A percentile compares a stretch with the other conserved stretches of the same genome.
phyloP scores from a whole-genome alignment of 2,888 invertebrate genomes.

The Autographa pulchrina region DNA sequence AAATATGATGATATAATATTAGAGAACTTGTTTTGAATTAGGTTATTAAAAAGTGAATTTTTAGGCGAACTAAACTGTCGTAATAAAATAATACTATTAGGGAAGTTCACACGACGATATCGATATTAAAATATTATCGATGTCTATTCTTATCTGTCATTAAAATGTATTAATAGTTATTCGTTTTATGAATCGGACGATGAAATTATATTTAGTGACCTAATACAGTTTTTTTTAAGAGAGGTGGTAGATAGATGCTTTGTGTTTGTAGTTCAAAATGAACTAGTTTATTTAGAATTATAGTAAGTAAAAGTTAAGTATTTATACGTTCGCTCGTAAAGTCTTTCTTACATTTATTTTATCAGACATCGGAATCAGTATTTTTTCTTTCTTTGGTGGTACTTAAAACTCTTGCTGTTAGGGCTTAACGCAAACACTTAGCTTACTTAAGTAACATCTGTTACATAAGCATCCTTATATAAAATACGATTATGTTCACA shows the following conservation, averaged over 20 bases:
- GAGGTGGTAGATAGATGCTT: too few species aligned
- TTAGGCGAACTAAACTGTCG: neutral
- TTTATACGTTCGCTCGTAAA: too few species aligned
- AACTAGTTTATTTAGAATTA: too few species aligned
- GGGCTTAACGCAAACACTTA: too few species aligned
- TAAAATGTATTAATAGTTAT: neutral
- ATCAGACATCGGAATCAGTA: too few species aligned
- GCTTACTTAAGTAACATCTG: too few species aligned
- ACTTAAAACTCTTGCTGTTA: too few species aligned
- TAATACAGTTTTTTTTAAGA: neutral
- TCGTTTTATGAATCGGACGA: neutral
- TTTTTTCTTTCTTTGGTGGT: too few species aligned
- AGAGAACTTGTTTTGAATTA: neutral
- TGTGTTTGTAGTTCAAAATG: too few species aligned
- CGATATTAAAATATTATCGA: neutral
- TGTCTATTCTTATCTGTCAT: neutral
- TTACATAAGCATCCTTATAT: too few species aligned
- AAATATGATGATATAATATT: neutral
- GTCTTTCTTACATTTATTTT: too few species aligned
- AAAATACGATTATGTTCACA: neutral
- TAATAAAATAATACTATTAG: neutral
- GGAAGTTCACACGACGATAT: neutral
- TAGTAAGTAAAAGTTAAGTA: too few species aligned
- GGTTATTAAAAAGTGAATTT: slow-evolving; percentile 1
- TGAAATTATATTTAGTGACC: neutral